Conservation (phyloP, 2,888 invertebrate species). For the Marasmarcha lunaedactyla region DNA sequence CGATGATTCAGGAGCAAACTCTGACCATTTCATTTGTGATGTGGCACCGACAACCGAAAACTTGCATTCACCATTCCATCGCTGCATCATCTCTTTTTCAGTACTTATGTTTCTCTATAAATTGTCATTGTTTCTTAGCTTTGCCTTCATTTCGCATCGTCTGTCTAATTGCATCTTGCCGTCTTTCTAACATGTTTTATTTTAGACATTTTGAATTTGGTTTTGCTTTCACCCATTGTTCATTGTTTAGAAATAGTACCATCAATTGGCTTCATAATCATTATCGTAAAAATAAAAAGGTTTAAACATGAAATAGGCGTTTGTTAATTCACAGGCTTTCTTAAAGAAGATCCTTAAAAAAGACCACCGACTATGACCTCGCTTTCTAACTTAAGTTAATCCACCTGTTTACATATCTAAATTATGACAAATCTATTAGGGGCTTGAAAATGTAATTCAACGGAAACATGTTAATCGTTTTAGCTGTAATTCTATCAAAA, state of each 20-base stretch:
- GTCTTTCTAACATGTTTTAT: constrained; percentile 52
- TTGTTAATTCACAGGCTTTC: too few relatives aligned
- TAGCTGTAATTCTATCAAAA: too few relatives aligned
- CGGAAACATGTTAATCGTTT: too few relatives aligned
- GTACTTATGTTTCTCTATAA: constrained; percentile 18
- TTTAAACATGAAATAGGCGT: too few relatives aligned
- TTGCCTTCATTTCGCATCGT: constrained; percentile 55
- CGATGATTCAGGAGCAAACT: constrained; percentile 33
- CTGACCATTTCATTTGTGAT: constrained; percentile 34
- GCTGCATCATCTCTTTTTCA: constrained; percentile 48
- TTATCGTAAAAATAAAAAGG: too few relatives aligned
- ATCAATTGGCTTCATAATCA: too few relatives aligned
- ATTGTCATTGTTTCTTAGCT: constrained; percentile 47
- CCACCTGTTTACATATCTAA: too few relatives aligned
- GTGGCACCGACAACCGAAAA: constrained; percentile 65
- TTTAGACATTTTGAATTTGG: constrained; percentile 30
- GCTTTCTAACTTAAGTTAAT: too few relatives aligned
- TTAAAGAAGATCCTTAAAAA: too few relatives aligned
- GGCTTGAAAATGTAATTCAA: too few relatives aligned
- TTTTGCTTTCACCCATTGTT: constrained; percentile 20
- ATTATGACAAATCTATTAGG: too few relatives aligned
- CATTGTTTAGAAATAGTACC: constrained; percentile 16
- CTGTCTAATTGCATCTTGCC: constrained; percentile 65
- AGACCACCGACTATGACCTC: too few relatives aligned
- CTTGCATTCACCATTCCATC: constrained; percentile 28